phyloP scores from a whole-genome alignment of 2,888 invertebrate species.

The Scrobipalpa atriplicella region DNA sequence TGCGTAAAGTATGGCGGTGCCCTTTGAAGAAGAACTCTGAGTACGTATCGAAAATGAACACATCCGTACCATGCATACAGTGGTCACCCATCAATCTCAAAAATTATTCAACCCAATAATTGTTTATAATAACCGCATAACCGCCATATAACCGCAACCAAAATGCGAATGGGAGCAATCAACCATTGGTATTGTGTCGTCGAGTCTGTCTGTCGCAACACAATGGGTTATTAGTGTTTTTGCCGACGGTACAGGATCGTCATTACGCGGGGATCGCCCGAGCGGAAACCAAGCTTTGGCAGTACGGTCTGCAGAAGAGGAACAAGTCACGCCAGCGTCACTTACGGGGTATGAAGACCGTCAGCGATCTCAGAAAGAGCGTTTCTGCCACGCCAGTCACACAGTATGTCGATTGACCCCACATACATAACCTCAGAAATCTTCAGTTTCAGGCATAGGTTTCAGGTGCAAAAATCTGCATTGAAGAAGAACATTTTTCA shows the following conservation, averaged over 20 bases:
- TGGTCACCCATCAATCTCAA: conserved; percentile 14
- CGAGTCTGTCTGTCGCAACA: conserved; percentile 40
- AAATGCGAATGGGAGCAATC: conserved; percentile 18
- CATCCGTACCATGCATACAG: not conserved
- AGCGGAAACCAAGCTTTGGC: conserved; percentile 40
- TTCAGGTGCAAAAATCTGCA: too few species aligned
- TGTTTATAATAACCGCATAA: conserved; percentile 4
- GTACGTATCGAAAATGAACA: too few species aligned
- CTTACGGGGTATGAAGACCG: too few species aligned
- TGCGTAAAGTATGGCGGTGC: too few species aligned
- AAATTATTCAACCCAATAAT: conserved; percentile 17
- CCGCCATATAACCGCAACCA: not conserved
- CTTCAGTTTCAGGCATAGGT: too few species aligned
- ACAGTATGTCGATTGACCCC: too few species aligned
- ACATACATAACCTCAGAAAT: too few species aligned
- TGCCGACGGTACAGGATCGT: conserved; percentile 43
- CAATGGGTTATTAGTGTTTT: conserved; percentile 70
- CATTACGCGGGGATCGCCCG: conserved; percentile 43
- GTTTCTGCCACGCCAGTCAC: not conserved
- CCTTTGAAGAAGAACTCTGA: too few species aligned
- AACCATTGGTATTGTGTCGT: conserved; percentile 27
- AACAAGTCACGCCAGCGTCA: too few species aligned
- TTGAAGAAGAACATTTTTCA: too few species aligned
- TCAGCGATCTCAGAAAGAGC: too few species aligned
- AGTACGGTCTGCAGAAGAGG: conserved; percentile 42